Evolutionary conservation across 2,113 vertebrate genomes (phyloP), one percentile per base, ranked within the genome.

Genomic region (Cynocephalus volans): DNA sequence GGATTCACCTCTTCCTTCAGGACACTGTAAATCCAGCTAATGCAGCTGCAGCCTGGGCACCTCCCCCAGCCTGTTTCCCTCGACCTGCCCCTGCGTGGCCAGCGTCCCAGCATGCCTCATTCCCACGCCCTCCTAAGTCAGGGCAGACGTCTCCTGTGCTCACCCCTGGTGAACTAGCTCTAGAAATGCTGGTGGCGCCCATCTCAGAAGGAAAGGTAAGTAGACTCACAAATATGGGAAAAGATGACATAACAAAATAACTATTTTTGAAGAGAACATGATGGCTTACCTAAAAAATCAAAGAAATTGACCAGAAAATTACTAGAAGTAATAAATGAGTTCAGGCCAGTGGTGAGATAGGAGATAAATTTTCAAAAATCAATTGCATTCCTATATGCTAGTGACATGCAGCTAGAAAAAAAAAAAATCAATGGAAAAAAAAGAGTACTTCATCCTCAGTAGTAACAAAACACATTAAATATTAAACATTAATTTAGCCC

Each of bases 401-500:
- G 69, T 94, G 93, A 93, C 72, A 82, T 56, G 65, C 54, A 92
- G 52, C 41, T 88, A 81, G 58, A 14, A 75, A 84, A 62, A 75
- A 84, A 62, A 64, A 69, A 86, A 70, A 93, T 41, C 87, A 92
- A 7, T 73, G 70, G 81, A 4, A 56, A 88, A 82, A 92, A 65
- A 82, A 92, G 60, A 62, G 26, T 50, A 79, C 54, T 90, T 95
- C 80, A 76, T 92, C 31, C 24, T 96, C 33, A 76, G 33, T 76
- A 90, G 91, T 77, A 90, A 95, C 65, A 54, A 84, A 92, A 60
- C 60, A 84, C 60, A 81, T 79, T 93, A 92, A 94, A 92, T 60
- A 93, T 69, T 93, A 93, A 95, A 88, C 36, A 85, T 69, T 72
- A 92, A 93, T 70, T 92, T 90, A 95, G 65, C 21, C n/a, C 33